Conservation (phyloP, 2,888 invertebrate species). For the Drosophila kanekoi region DNA sequence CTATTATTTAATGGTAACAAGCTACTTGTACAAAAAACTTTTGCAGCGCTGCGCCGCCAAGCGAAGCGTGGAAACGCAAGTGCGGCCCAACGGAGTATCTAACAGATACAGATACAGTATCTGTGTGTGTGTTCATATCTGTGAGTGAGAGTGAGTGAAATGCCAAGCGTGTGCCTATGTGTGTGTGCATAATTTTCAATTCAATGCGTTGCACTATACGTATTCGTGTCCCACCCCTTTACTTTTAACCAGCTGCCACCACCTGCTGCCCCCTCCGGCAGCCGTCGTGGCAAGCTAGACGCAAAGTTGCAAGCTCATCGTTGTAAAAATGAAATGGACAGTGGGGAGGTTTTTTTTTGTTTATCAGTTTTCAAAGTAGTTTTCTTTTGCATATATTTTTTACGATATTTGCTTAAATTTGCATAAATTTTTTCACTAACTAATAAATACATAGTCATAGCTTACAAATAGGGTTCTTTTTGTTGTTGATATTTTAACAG, state of each 20-base stretch:
- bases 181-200: conserved; percentile 59
- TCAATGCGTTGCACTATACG: conserved; percentile 40
- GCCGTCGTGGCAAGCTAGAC: conserved; percentile 37
- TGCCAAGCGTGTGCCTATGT: conserved; percentile 10
- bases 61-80: conserved; percentile 29
- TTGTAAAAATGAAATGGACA: conserved; percentile 38
- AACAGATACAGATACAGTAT: conserved; percentile 42
- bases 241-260: conserved; percentile 22
- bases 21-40: conserved; percentile 36
- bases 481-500: conserved; percentile 40
- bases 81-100: conserved; percentile 26
- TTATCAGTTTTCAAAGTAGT: conserved; percentile 56
- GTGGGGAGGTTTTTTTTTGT: conserved; percentile 25
- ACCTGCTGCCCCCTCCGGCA: conserved; percentile 35
- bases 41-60: conserved; percentile 36
- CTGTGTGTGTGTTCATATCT: conserved; percentile 1
- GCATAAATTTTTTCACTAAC: conserved; percentile 73
- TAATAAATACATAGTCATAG: conserved; percentile 73
- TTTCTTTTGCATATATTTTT: conserved; percentile 62
- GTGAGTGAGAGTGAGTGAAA: background rate
- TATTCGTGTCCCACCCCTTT: conserved; percentile 31
- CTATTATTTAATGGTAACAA: conserved; percentile 58
- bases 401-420: conserved; percentile 67
- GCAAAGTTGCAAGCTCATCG: conserved; percentile 67
- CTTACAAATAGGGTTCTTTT: conserved; percentile 49